Conservation (phyloP, 2,888 invertebrate genomes). For the Melieria picta region DNA sequence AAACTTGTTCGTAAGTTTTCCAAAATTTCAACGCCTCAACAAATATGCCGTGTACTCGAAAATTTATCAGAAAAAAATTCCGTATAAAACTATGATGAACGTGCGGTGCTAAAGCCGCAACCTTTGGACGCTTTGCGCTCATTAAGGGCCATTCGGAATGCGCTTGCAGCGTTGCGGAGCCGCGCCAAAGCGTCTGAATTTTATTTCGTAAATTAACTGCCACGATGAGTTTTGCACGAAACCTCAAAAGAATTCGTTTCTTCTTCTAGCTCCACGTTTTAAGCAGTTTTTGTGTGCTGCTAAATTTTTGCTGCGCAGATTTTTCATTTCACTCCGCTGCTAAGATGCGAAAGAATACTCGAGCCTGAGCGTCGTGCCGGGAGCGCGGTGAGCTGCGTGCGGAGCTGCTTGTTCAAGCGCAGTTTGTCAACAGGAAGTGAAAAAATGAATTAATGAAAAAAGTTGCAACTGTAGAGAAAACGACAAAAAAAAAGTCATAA, state of each 20-base stretch:
- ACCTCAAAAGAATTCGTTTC: constrained; percentile 40
- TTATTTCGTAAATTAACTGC: constrained; percentile 54
- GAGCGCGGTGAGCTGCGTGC: too few relatives aligned
- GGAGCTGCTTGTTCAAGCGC: constrained; percentile 34
- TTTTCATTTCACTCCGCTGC: constrained; percentile 49
- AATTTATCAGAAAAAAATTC: too few relatives aligned
- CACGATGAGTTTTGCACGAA: constrained; percentile 35
- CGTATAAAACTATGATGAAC: too few relatives aligned
- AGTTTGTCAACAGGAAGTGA: constrained; percentile 45
- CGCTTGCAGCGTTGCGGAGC: too few relatives aligned
- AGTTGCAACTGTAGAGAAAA: constrained; percentile 39
- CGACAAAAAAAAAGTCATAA: constrained; percentile 38
- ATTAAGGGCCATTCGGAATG: constrained; percentile 3
- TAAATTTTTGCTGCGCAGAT: constrained; percentile 35
- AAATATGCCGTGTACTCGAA: too few relatives aligned
- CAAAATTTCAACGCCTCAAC: too few relatives aligned
- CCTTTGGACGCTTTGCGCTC: background rate
- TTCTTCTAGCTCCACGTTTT: constrained; percentile 28
- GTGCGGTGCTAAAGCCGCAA: background rate
- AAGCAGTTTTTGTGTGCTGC: constrained; percentile 6
- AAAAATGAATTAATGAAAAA: constrained; percentile 26
- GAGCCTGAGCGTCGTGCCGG: background rate
- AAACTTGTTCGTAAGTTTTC: too few relatives aligned
- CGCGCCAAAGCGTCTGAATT: constrained; percentile 26
- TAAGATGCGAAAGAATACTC: constrained; percentile 45